Evolutionary conservation across 2,888 invertebrate genomes (phyloP).

Genomic region (Dioctria linearis): DNA sequence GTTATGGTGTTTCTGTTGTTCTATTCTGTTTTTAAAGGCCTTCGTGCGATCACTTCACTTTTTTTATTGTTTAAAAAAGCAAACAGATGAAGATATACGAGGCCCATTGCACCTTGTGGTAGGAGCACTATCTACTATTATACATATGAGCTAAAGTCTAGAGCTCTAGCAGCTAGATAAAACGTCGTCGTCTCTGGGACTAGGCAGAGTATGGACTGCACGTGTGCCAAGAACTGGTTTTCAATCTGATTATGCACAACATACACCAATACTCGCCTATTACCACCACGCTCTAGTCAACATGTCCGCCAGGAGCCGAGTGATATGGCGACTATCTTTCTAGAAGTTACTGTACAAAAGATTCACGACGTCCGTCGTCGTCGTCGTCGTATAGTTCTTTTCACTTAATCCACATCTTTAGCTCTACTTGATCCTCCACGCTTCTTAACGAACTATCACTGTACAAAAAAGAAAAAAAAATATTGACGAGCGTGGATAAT

Average conservation of each 20-base stretch:
- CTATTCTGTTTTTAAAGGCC: constrained; percentile 34
- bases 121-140: constrained; percentile 14
- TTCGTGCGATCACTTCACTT: constrained; percentile 43
- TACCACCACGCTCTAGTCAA: constrained; percentile 25
- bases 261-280: constrained; percentile 43
- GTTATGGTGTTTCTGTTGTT: constrained; percentile 48
- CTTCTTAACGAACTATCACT: constrained; percentile 45
- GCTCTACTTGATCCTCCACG: constrained; percentile 49
- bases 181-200: neutral
- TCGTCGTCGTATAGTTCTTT: constrained; percentile 31
- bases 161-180: neutral
- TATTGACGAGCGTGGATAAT: constrained; percentile 47
- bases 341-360: constrained; percentile 41
- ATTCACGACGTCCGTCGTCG: neutral
- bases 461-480: constrained; percentile 6
- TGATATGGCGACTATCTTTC: neutral
- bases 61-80: constrained; percentile 51
- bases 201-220: constrained; percentile 25
- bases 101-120: constrained; percentile 47
- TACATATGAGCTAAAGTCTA: neutral
- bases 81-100: constrained; percentile 53
- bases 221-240: constrained; percentile 53
- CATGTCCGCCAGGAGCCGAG: constrained; percentile 3
- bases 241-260: constrained; percentile 45
- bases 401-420: constrained; percentile 53